Base-by-base conservation (phyloP, 2,888 invertebrate genomes). In the Trissolcus japonicus region DNA sequence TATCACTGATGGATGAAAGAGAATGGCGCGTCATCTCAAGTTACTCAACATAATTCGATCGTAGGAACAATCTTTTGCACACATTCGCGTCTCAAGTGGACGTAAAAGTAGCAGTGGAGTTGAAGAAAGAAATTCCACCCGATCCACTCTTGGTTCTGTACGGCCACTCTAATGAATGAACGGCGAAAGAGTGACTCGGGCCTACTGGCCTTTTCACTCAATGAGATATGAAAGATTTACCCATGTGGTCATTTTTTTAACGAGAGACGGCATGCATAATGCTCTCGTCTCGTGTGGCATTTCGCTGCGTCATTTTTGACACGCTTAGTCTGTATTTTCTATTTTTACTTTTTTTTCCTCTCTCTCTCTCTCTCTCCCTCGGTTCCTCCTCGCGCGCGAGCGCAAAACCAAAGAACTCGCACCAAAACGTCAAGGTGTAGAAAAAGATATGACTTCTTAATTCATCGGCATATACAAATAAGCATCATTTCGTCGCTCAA, bases 91-190 rank as follows among this genome's bases (percentile, higher is more conserved):
- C 59, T 72, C 60, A 61, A 79, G 75, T 79, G 65, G 76, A 72
- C 79, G 75, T 53, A 75, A 79, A 79, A 80, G 80, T 78, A 79
- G 79, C 78, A 76, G 71, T 77, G 68, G 17, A 48, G 84, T 85
- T 84, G 83, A 82, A 81, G 35, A 84, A 83, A 80, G 84, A 84
- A 85, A 85, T 85, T 84, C 85, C 85, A 84, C 82, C 83, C 84
- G 83, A 82, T 82, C 84, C 84, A 82, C 83, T 35, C 35, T 83
- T 84, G 80, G 83, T 74, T 17, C 76, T 73, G 77, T 73, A 63
- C 79, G 82, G 85, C 71, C 85, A 86, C 85, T 86, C 85, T 83
- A 85, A 84, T 84, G 86, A 86, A 86, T 86, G 86, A 85, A 86
- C 62, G 75, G 74, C 77, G 71, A 76, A 76, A 78, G 80, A 80